Conservation (phyloP, 1,140 invertebrate species). For the Subanguina moxae region DNA sequence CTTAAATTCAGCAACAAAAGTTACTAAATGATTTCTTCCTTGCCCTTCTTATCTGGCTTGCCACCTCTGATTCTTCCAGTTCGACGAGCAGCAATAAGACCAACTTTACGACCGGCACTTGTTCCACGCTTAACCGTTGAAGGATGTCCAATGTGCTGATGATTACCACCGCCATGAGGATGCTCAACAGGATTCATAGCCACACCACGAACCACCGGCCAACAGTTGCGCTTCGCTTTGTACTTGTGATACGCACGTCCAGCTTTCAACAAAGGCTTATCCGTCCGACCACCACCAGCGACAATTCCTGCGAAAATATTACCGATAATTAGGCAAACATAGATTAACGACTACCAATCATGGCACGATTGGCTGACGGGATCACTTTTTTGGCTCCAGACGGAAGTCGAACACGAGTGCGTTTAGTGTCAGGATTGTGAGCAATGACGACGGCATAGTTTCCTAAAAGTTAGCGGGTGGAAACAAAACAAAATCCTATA, state of each 20-base stretch:
- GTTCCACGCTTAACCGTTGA: constrained; percentile 97
- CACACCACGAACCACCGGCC: constrained; percentile 78
- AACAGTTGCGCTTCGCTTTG: no score
- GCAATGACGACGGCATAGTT: constrained; percentile 98
- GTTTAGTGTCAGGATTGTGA: constrained; percentile 92
- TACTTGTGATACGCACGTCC: constrained; percentile 98
- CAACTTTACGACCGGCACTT: constrained; percentile 97
- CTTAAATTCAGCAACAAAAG: no score
- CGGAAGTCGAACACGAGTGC: constrained; percentile 91
- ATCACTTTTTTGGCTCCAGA: no score
- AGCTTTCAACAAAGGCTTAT: constrained; percentile 97
- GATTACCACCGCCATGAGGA: no score
- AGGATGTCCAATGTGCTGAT: no score
- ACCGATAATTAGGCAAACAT: no score
- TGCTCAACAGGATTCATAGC: constrained; percentile 85
- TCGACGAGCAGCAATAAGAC: constrained; percentile 98
- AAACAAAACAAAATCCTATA: background rate
- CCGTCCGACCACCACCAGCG: no score
- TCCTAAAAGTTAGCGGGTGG: constrained; percentile 41
- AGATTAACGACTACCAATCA: no score
- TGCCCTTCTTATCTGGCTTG: constrained; percentile 56
- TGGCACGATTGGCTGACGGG: constrained; percentile 91
- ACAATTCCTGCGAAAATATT: no score
- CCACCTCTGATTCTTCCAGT: constrained; percentile 94
- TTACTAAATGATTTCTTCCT: constrained; percentile 54